Conservation (phyloP, 2,113 vertebrate genomes). For the Tautogolabrus adspersus region DNA sequence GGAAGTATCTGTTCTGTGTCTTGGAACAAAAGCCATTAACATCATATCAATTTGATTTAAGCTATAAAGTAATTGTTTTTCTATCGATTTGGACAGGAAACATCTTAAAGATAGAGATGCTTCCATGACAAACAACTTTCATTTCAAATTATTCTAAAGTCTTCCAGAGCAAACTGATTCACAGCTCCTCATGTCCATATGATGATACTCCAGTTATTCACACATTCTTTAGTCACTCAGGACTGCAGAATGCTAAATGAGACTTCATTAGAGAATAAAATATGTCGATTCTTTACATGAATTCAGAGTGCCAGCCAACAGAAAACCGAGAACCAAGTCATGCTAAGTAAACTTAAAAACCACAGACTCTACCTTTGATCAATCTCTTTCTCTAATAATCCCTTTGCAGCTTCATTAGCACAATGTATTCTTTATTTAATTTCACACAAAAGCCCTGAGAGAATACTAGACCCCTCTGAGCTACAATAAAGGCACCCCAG, state of each 20-base stretch:
- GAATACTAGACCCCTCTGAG: conserved; percentile 55
- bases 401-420: conserved; percentile 67
- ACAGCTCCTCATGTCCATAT: background rate
- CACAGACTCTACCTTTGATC: conserved; percentile 46
- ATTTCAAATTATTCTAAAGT: background rate
- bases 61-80: conserved; percentile 34
- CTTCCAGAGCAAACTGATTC: background rate
- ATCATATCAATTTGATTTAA: background rate
- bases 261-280: conserved; percentile 16
- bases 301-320: conserved; percentile 34
- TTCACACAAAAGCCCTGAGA: conserved; percentile 55
- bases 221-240: background rate
- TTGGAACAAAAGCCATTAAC: background rate
- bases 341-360: conserved; percentile 52
- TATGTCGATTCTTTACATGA: conserved; percentile 8
- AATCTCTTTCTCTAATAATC: conserved; percentile 55
- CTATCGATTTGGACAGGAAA: conserved; percentile 26
- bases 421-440: conserved; percentile 56
- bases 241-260: conserved; percentile 4
- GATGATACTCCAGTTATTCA: background rate
- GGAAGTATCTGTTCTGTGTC: background rate
- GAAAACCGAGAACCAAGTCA: conserved; percentile 41
- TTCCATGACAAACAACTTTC: background rate
- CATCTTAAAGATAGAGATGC: conserved; percentile 4
- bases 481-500: conserved; percentile 57